These are phyloP conservation scores for Anguilla marmorata DNA, from an alignment of 2,797 vertebrate species.

Conservation along the genomic window DNA sequence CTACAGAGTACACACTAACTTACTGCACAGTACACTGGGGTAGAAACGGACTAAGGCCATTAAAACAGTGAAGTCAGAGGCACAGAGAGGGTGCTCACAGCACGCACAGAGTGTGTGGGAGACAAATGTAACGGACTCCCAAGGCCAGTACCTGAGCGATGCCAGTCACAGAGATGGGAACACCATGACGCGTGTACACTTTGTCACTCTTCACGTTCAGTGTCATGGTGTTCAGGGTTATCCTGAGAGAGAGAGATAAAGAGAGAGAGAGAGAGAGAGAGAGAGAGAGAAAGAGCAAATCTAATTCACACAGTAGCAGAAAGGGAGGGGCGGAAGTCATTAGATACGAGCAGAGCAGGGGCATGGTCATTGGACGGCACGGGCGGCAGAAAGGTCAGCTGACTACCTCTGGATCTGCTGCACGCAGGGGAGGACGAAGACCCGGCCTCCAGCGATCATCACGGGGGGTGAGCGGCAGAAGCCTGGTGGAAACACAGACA, in stretches of 20 bases:
- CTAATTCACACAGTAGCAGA: constrained; percentile 7
- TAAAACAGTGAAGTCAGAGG: neutral
- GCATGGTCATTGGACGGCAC: neutral
- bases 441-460: constrained; percentile 90
- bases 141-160: constrained; percentile 83
- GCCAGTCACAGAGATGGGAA: constrained; percentile 93
- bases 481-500: constrained; percentile 63
- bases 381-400: neutral
- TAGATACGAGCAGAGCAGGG: neutral
- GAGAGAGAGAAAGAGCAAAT: neutral
- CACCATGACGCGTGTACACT: constrained; percentile 91
- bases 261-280: neutral
- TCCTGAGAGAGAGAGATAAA: constrained; percentile 65
- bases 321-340: neutral
- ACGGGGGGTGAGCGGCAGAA: constrained; percentile 88
- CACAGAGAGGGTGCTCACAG: neutral
- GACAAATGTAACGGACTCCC: neutral
- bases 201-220: constrained; percentile 96
- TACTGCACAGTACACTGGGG: neutral
- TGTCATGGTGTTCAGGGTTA: constrained; percentile 89
- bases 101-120: neutral
- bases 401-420: constrained; percentile 87
- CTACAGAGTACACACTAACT: neutral
- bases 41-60: neutral
- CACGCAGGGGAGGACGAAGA: constrained; percentile 88